Conservation (phyloP, 2,888 invertebrate species). For the Nomada ferruginata region DNA sequence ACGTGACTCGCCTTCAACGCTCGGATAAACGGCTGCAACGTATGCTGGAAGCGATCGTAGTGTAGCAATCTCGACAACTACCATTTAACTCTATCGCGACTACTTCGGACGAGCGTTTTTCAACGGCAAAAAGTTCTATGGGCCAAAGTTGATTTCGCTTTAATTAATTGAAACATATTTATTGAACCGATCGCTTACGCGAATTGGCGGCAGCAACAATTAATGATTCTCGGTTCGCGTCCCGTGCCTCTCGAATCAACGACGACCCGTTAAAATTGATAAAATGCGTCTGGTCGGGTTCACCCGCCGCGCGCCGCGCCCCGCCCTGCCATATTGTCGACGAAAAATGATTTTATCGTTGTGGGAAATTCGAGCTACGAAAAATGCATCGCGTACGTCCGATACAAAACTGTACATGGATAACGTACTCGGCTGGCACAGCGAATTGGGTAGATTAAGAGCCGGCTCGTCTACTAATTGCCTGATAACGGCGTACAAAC, state of each 20-base stretch:
- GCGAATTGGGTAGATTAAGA: constrained; percentile 43
- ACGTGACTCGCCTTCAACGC: constrained; percentile 65
- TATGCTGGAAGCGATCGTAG: constrained; percentile 34
- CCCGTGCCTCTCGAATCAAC: constrained; percentile 49
- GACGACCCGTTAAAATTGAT: constrained; percentile 42
- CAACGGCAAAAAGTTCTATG: constrained; percentile 39
- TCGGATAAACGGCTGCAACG: constrained; percentile 39
- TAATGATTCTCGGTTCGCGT: constrained; percentile 46
- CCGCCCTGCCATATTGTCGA: neutral
- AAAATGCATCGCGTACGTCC: neutral
- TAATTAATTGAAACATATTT: constrained; percentile 56
- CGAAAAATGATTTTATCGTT: constrained; percentile 13
- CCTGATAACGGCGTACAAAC: constrained; percentile 40
- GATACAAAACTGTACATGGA: neutral
- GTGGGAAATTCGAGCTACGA: neutral
- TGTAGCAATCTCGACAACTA: constrained; percentile 16
- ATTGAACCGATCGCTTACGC: constrained; percentile 53
- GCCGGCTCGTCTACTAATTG: constrained; percentile 31
- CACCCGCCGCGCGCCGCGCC: neutral
- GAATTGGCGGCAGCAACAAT: constrained; percentile 49
- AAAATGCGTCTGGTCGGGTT: constrained; percentile 33
- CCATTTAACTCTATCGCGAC: constrained; percentile 32
- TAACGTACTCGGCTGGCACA: neutral
- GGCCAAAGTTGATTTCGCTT: constrained; percentile 55
- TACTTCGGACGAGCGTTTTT: constrained; percentile 1